A percentile compares a stretch with the other conserved stretches of the same genome.
Evolutionary conservation across 2,797 vertebrate genomes (phyloP).

Genomic region (Chromobotia macracanthus): DNA sequence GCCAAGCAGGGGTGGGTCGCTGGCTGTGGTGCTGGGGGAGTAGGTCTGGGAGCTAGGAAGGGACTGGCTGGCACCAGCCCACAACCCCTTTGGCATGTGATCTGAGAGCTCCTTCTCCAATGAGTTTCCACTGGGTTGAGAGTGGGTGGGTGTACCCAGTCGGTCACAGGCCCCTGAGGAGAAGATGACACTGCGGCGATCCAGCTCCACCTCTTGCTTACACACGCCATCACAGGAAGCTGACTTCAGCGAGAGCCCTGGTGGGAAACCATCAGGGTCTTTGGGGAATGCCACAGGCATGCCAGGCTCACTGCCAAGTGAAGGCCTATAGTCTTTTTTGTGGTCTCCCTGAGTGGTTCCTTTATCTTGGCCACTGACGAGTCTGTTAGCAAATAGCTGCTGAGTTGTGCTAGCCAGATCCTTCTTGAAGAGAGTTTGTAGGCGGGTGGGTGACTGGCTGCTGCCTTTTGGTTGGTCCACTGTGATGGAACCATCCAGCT

Average conservation of each 20-base stretch:
- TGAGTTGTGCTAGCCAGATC: conserved; percentile 86
- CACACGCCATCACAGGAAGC: conserved; percentile 89
- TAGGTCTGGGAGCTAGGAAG: conserved; percentile 91
- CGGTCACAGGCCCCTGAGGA: conserved; percentile 91
- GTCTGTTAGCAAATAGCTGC: conserved; percentile 89
- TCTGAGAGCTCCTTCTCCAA: conserved; percentile 94
- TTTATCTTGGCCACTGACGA: conserved; percentile 90
- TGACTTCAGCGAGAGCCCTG: conserved; percentile 87
- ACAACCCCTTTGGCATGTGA: conserved; percentile 91
- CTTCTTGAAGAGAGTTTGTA: conserved; percentile 88
- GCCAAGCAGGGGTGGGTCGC: conserved; percentile 84
- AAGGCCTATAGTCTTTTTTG: conserved; percentile 90
- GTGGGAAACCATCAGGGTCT: conserved; percentile 84
- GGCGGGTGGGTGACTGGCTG: conserved; percentile 86
- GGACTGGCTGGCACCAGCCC: conserved; percentile 90
- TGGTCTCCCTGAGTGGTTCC: conserved; percentile 98
- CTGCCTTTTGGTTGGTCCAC: conserved; percentile 76
- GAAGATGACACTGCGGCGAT: conserved; percentile 97
- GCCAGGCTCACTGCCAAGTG: conserved; percentile 83
- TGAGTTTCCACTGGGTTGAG: conserved; percentile 89
- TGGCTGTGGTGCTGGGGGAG: conserved; percentile 80
- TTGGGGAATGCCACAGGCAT: conserved; percentile 87
- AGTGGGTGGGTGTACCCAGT: conserved; percentile 89
- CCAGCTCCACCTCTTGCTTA: conserved; percentile 93
- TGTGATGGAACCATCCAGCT: conserved; percentile 82